Evolutionary conservation across 1,140 invertebrate species (phyloP).

Genomic region (Akabosia matsudoensis): DNA sequence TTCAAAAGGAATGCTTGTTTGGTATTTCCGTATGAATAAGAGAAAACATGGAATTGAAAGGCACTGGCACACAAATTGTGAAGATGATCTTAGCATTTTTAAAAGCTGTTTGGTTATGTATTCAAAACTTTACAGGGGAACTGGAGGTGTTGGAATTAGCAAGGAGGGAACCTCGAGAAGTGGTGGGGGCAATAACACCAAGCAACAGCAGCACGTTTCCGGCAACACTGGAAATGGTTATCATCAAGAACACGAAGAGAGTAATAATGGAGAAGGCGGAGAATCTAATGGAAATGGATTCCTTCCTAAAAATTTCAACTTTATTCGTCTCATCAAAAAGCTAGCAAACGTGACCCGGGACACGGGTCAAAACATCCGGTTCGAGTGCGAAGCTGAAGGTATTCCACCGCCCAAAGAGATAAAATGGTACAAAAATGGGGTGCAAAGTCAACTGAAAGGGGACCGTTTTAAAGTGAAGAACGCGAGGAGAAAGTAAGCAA

Average conservation of each 20-base stretch:
- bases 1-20: neutral
- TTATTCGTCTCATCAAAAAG: constrained; percentile 49
- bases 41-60: constrained; percentile 1
- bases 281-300: neutral
- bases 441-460: neutral
- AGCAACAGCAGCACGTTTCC: neutral
- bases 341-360: constrained; percentile 64
- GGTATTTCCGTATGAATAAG: neutral
- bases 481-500: constrained; percentile 18
- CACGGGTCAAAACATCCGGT: constrained; percentile 59
- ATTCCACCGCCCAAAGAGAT: constrained; percentile 59
- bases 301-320: constrained; percentile 24
- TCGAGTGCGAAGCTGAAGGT: constrained; percentile 67
- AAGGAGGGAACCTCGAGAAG: neutral
- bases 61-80: neutral
- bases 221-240: neutral
- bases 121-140: neutral
- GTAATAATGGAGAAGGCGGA: neutral
- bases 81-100: neutral
- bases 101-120: neutral
- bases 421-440: constrained; percentile 57
- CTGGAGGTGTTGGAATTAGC: neutral
- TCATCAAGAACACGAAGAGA: neutral
- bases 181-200: constrained; percentile 8
- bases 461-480: constrained; percentile 4